Conservation (phyloP, 1,140 invertebrate genomes). For the Lethrus apterus region DNA sequence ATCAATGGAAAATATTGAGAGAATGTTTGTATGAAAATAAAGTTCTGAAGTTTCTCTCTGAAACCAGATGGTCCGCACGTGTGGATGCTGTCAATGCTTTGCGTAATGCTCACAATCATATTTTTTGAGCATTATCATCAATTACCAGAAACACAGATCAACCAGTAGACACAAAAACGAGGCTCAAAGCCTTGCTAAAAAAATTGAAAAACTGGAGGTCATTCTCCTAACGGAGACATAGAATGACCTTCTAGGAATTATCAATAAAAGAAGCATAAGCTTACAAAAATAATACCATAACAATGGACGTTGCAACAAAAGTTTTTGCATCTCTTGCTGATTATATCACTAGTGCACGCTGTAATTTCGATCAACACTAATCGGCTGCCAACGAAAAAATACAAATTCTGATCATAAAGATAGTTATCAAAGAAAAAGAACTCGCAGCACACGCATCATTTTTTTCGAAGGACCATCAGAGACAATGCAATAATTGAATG, state of each 20-base stretch:
- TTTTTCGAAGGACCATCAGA: neutral
- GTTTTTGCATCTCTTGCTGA: neutral
- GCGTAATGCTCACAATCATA: neutral
- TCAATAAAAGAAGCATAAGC: neutral
- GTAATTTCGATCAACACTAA: neutral
- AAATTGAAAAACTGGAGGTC: neutral
- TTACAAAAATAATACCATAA: neutral
- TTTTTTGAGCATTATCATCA: neutral
- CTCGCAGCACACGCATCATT: neutral
- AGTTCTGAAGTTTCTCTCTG: constrained; percentile 1
- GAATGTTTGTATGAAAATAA: neutral
- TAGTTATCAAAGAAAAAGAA: neutral
- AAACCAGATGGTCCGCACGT: constrained; percentile 7
- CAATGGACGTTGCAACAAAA: neutral
- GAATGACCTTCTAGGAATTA: neutral
- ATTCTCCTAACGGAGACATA: neutral
- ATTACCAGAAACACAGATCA: neutral
- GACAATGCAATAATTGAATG: neutral
- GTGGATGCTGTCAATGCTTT: neutral
- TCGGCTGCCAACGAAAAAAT: neutral
- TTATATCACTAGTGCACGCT: neutral
- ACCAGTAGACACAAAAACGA: constrained; percentile 1
- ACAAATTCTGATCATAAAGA: neutral
- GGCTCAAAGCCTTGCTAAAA: neutral
- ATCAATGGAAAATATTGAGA: neutral